Conservation (phyloP, 2,113 vertebrate species). For the Syngnathus floridae region DNA sequence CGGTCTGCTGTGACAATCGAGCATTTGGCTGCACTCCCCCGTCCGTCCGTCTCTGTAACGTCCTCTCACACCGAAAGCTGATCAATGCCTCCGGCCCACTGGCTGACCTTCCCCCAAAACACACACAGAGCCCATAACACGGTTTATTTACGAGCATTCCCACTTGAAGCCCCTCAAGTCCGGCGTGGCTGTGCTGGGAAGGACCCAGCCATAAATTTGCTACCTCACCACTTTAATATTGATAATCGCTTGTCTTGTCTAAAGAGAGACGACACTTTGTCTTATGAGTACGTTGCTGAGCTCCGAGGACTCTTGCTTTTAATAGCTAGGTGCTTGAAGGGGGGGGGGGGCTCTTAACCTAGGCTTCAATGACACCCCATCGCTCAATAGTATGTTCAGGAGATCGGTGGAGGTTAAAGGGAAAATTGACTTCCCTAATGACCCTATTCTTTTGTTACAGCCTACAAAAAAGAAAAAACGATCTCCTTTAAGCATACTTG, state of each 20-base stretch:
- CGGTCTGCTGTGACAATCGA: conserved; percentile 48
- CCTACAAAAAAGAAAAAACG: too few relatives aligned
- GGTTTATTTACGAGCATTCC: conserved; percentile 52
- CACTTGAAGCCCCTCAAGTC: conserved; percentile 40
- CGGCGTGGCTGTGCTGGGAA: conserved; percentile 23
- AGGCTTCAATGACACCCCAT: background rate
- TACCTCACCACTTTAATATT: conserved; percentile 61
- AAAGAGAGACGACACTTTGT: conserved; percentile 26
- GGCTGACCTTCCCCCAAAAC: conserved; percentile 41
- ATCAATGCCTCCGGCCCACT: conserved; percentile 42
- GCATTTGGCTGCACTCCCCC: conserved; percentile 46
- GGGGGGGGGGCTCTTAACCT: background rate
- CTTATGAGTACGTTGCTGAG: conserved; percentile 6
- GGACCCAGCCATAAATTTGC: conserved; percentile 56
- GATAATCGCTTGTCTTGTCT: conserved; percentile 55
- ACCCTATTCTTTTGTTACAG: background rate
- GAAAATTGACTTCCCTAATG: background rate
- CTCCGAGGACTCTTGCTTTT: conserved; percentile 2
- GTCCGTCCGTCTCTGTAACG: conserved; percentile 38
- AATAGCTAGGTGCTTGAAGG: background rate
- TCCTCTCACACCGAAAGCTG: conserved; percentile 8
- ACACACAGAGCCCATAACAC: conserved; percentile 26
- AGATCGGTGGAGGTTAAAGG: background rate
- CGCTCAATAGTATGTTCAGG: background rate
- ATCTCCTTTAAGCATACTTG: background rate